Conservation (phyloP, 2,888 invertebrate species). For the Phaonia tiefii region DNA sequence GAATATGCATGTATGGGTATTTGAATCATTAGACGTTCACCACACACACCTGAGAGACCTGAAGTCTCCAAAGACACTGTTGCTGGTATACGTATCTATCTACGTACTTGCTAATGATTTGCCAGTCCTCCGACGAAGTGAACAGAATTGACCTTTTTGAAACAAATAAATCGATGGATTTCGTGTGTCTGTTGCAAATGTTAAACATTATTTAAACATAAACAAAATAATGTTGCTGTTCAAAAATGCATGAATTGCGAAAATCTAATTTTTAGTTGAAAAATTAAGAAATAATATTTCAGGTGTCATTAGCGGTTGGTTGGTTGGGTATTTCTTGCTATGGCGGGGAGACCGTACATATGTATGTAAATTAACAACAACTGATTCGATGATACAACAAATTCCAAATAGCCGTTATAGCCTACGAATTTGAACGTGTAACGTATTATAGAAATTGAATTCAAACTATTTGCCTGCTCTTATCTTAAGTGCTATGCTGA, state of each 20-base stretch:
- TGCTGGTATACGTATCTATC: neutral
- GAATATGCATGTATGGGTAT: too few species aligned
- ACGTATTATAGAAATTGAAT: too few species aligned
- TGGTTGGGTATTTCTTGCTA: too few species aligned
- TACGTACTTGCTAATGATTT: constrained; percentile 11
- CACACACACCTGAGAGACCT: constrained; percentile 60
- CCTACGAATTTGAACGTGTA: too few species aligned
- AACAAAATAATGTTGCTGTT: neutral
- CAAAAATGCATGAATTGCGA: constrained; percentile 48
- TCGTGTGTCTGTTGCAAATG: constrained; percentile 43
- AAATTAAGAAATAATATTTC: constrained; percentile 48
- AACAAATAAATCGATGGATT: constrained; percentile 27
- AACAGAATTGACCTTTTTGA: constrained; percentile 56
- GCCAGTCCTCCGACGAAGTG: constrained; percentile 9
- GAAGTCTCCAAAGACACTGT: constrained; percentile 26
- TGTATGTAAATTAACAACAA: too few species aligned
- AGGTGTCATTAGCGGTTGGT: constrained; percentile 11
- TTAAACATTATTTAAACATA: constrained; percentile 45
- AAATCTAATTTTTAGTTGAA: constrained; percentile 30
- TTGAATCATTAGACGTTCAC: constrained; percentile 25
- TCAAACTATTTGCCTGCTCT: too few species aligned
- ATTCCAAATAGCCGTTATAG: too few species aligned
- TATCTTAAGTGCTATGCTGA: too few species aligned
- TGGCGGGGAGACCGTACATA: too few species aligned
- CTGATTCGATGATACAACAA: too few species aligned